Percentiles rank a stretch among this genome's conserved stretches.
Conservation (phyloP, 1,140 invertebrate species). For the Melipona quadrifasciata region DNA sequence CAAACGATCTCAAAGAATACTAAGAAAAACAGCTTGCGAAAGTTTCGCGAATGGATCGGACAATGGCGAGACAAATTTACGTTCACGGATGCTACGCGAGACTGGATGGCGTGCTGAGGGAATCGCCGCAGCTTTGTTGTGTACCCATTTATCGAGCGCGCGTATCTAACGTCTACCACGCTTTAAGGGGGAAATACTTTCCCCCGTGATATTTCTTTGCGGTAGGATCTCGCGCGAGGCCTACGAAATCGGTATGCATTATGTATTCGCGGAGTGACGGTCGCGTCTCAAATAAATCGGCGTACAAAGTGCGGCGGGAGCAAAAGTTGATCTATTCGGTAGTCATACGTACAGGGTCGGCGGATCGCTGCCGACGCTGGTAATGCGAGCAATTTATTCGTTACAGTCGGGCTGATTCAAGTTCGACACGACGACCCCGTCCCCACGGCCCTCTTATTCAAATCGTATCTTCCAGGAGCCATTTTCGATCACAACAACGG, state of each 20-base stretch:
- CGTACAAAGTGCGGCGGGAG: conserved; percentile 47
- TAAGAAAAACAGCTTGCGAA: neutral
- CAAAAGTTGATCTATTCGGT: conserved; percentile 61
- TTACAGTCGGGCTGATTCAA: conserved; percentile 68
- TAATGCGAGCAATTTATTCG: conserved; percentile 71
- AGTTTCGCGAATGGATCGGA: neutral
- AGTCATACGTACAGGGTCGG: conserved; percentile 33
- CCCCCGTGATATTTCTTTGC: conserved; percentile 15
- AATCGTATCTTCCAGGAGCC: conserved; percentile 74
- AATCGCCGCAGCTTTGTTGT: neutral
- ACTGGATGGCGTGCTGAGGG: neutral
- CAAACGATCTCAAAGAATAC: neutral
- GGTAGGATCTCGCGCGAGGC: conserved; percentile 16
- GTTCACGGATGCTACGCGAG: neutral
- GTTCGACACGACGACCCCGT: conserved; percentile 63
- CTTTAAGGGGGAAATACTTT: conserved; percentile 1
- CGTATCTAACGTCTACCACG: neutral
- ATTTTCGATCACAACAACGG: conserved; percentile 76
- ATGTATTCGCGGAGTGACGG: conserved; percentile 60
- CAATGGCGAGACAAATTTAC: neutral
- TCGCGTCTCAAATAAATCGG: conserved; percentile 61
- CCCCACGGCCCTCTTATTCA: conserved; percentile 72
- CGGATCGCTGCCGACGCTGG: conserved; percentile 52
- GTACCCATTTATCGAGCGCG: neutral
- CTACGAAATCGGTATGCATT: conserved; percentile 54